Evolutionary conservation across 2,113 vertebrate species (phyloP).

Genomic region (Sinocyclocheilus anshuiensis): DNA sequence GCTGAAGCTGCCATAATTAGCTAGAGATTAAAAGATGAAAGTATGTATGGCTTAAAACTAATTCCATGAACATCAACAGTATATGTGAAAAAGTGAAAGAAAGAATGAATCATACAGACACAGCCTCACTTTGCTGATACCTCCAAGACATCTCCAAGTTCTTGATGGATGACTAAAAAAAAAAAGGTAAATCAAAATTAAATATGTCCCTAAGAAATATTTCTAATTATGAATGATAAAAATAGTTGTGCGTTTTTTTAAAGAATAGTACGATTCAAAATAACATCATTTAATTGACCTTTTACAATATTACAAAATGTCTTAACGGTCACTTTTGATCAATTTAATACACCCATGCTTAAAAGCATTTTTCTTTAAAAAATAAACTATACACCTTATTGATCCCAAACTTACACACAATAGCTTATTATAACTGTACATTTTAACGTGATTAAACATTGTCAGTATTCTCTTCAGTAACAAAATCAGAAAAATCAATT

Average conservation of each 20-base stretch:
- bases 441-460: too few relatives aligned
- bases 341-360: background rate
- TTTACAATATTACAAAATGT: too few relatives aligned
- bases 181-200: background rate
- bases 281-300: too few relatives aligned
- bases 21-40: background rate
- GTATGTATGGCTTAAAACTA: constrained; percentile 15
- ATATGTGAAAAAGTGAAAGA: background rate
- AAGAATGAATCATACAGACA: background rate
- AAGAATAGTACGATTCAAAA: too few relatives aligned
- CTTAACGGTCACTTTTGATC: too few relatives aligned
- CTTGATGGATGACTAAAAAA: background rate
- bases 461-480: background rate
- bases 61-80: background rate
- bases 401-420: too few relatives aligned
- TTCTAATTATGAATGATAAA: background rate
- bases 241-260: background rate
- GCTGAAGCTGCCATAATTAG: constrained; percentile 9
- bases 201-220: background rate
- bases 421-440: too few relatives aligned
- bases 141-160: background rate
- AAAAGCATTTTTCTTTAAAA: too few relatives aligned
- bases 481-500: background rate
- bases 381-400: too few relatives aligned
- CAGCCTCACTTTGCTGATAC: too few relatives aligned